Evolutionary conservation across 2,113 vertebrate species (phyloP), one percentile per base, ranked within the genome.

Genomic region (Myotis yumanensis): DNA sequence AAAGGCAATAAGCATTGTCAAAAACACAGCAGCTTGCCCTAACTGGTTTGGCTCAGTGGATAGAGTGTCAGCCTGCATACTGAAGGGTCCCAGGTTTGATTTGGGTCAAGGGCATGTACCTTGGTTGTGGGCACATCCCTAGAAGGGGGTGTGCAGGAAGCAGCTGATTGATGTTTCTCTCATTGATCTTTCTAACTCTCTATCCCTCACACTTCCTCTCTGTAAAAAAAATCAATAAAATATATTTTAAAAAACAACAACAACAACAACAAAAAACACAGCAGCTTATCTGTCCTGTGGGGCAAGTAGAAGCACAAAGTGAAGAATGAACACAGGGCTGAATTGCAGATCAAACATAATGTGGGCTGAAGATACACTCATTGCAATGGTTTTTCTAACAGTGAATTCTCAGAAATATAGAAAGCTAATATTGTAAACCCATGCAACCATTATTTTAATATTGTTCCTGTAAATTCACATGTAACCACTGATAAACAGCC

Each of bases 1-100:
- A 40, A 77, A 88, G 77, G 73, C 52, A 91, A 40, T 62, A 91
- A 90, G 64, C 80, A 89, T 35, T 72, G 48, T 71, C 68, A 77
- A 86, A 94, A 94, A 77, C 93, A 89, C 9, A 91, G 32, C 43
- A 43, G 43, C 43, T 43, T 43, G 7, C 43, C 40, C 43, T 43
- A 43, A 43, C 43, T 7, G 43, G 43, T 43, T 43, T 43, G 43
- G 43, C 43, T 43, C 43, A 43, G 43, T 43, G 43, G 43, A 7
- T 43, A 43, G 43, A 43, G 7, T 1, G 6, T 43, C 43, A 7
- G 43, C 43, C 43, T 43, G 43, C 43, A 43, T 43, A 43, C 43
- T 43, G 43, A 43, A 8, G 43, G 43, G 43, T 7, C 43, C 7
- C 43, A 43, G 43, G 43, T 43, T 43, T 1, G 43, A 43, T 43